Evolutionary conservation across 2,113 vertebrate species (phyloP).

Genomic region (Natator depressus): DNA sequence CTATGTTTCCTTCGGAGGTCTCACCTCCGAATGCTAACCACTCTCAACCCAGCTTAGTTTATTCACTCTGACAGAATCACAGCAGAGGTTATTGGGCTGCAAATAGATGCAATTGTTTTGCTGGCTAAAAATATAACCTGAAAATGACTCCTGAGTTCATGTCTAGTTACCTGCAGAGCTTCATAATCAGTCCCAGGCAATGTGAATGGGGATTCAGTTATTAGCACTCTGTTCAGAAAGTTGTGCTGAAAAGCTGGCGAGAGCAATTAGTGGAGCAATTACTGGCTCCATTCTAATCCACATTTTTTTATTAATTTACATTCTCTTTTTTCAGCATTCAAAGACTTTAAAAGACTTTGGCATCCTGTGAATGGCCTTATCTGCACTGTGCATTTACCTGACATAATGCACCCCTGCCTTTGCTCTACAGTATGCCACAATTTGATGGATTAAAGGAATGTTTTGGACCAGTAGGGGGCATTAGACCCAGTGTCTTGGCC

Average conservation of each 20-base stretch:
- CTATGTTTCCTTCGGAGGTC: background rate
- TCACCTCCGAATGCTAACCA: slow-evolving; percentile 32
- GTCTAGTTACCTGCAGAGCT: slow-evolving; percentile 50
- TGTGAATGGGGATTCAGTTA: slow-evolving; percentile 21
- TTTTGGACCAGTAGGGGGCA: background rate
- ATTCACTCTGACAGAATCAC: slow-evolving; percentile 39
- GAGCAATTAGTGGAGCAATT: slow-evolving; percentile 23
- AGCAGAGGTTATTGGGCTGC: slow-evolving; percentile 54
- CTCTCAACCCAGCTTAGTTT: slow-evolving; percentile 23
- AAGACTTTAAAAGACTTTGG: slow-evolving; percentile 34
- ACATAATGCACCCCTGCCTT: background rate
- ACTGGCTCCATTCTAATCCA: background rate
- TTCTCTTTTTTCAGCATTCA: slow-evolving; percentile 9
- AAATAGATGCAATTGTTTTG: slow-evolving; percentile 57
- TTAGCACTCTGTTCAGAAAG: slow-evolving; percentile 26
- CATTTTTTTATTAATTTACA: slow-evolving; percentile 33
- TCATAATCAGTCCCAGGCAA: slow-evolving; percentile 24
- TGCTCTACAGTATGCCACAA: background rate
- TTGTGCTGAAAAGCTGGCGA: background rate
- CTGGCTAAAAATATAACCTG: slow-evolving; percentile 53
- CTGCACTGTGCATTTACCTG: background rate
- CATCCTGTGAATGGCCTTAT: background rate
- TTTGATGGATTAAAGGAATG: background rate
- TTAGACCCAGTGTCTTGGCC: background rate
- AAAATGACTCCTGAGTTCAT: slow-evolving; percentile 27